Conservation (phyloP, 2,113 vertebrate genomes). For the Neogobius melanostomus region DNA sequence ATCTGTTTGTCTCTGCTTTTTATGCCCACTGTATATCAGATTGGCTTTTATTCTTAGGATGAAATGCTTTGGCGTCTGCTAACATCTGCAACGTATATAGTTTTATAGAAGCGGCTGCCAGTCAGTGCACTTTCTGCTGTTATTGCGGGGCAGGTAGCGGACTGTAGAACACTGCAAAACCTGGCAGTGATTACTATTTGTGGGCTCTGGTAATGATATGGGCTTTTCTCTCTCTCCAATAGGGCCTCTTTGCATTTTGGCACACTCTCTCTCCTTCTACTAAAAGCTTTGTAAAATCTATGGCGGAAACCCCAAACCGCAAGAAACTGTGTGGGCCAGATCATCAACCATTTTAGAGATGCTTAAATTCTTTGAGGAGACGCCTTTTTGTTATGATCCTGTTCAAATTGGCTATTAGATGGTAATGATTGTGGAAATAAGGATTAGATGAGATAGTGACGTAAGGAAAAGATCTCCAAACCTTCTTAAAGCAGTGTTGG, state of each 20-base stretch:
- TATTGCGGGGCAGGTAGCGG: conserved; percentile 31
- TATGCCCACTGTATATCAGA: conserved; percentile 32
- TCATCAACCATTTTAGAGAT: conserved; percentile 45
- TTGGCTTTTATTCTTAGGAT: conserved; percentile 36
- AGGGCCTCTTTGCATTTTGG: conserved; percentile 41
- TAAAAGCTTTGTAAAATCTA: conserved; percentile 63
- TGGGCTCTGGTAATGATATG: conserved; percentile 43
- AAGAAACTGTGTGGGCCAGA: conserved; percentile 61
- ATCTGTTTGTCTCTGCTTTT: conserved; percentile 41
- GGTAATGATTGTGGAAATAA: conserved; percentile 10
- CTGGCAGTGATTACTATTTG: conserved; percentile 63
- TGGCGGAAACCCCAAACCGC: conserved; percentile 66
- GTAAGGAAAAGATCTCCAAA: background rate
- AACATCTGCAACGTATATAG: conserved; percentile 17
- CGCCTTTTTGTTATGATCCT: conserved; percentile 36
- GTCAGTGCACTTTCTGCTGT: conserved; percentile 6
- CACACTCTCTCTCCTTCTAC: conserved; percentile 37
- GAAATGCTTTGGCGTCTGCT: conserved; percentile 31
- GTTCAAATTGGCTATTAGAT: conserved; percentile 24
- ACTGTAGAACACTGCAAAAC: conserved; percentile 14
- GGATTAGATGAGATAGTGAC: background rate
- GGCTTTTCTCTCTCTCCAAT: conserved; percentile 28
- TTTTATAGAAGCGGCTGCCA: conserved; percentile 5
- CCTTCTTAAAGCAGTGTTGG: background rate
- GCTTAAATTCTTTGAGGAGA: conserved; percentile 30